Base-by-base conservation (phyloP, 2,113 vertebrate genomes). In the Myodes glareolus region DNA sequence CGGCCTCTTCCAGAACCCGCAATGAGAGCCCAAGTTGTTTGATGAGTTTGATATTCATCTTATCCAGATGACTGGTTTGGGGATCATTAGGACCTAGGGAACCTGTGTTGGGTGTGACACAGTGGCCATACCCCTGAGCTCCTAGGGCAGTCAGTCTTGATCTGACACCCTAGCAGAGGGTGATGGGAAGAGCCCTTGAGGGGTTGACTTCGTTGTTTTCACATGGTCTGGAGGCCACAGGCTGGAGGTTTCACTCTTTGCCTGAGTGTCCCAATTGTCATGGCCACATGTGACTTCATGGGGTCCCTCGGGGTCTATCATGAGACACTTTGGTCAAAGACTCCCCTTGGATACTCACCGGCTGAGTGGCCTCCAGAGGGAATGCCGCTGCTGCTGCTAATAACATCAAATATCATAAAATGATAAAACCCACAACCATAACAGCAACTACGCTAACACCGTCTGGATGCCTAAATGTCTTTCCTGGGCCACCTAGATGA, bases 41-140 rank as follows among this genome's bases (percentile, higher is more conserved):
- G 97, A 98, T 98, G 97, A 98, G 98, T 98, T 98, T 98, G 98
- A 91, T 98, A 98, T 97, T 98, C 96, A 96, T 65, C 97, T 97
- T 97, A 97, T 90, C 42, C 39, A 88, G 92, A 73, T 33, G 78
- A 81, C 72, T 97, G 96, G 96, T 97, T 80, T 96, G 96, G 96
- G 91, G 85, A 86, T 97, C 94, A 94, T 96, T 94, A 97, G 77
- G 65, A 86, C 6, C 19, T 36, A 73, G 68, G 27, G 39, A 61
- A n/a, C 36, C 76, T 63, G 47, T n/a, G 42, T 72, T 90, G 67
- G 7, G 19, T 29, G 81, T 47, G 55, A n/a, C 33, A 1, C 5
- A 33, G 52, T 19, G 1, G 19, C 29, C 63, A 81, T 1, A 0
- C 29, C 61, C 2, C 31, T 77, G 33, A 77, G 89, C 25, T 50